These are phyloP conservation scores for Silvanus unidentatus DNA, from an alignment of 2,888 invertebrate species.

Conservation along the genomic window DNA sequence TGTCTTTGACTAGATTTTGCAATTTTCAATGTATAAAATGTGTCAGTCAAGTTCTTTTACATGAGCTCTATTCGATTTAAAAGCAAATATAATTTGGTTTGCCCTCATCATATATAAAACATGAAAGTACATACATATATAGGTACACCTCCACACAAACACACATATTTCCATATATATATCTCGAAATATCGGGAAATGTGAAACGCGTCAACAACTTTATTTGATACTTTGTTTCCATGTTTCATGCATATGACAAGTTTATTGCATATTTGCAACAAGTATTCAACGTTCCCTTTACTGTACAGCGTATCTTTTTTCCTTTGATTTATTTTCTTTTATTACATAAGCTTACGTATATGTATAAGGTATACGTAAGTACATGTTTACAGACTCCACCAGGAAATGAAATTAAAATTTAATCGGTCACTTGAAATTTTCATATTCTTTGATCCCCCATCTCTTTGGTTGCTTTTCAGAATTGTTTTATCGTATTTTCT, in stretches of 20 bases:
- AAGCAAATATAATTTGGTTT: slow-evolving; percentile 27
- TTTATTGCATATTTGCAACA: slow-evolving; percentile 24
- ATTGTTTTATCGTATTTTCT: too few species aligned
- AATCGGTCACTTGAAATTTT: too few species aligned
- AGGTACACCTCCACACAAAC: neutral
- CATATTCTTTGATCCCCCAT: too few species aligned
- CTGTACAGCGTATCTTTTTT: too few species aligned
- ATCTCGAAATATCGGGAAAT: slow-evolving; percentile 17
- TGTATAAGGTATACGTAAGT: too few species aligned
- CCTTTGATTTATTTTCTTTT: too few species aligned
- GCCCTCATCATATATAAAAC: too few species aligned
- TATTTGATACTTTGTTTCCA: slow-evolving; percentile 29
- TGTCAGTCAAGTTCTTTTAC: slow-evolving; percentile 19
- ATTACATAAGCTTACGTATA: too few species aligned
- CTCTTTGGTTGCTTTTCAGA: too few species aligned
- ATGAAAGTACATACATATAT: neutral
- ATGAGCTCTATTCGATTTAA: slow-evolving; percentile 25
- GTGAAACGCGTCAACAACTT: slow-evolving; percentile 24
- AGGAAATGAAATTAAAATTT: too few species aligned
- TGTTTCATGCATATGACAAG: slow-evolving; percentile 21
- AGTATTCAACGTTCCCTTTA: slow-evolving; percentile 4
- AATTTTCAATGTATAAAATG: slow-evolving; percentile 15
- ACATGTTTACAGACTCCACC: too few species aligned
- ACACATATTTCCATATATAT: slow-evolving; percentile 1
- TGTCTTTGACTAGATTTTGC: slow-evolving; percentile 22